Evolutionary conservation across 2,797 vertebrate genomes (phyloP), one percentile per base, ranked within the genome.

Genomic region (Rousettus madagascariensis): DNA sequence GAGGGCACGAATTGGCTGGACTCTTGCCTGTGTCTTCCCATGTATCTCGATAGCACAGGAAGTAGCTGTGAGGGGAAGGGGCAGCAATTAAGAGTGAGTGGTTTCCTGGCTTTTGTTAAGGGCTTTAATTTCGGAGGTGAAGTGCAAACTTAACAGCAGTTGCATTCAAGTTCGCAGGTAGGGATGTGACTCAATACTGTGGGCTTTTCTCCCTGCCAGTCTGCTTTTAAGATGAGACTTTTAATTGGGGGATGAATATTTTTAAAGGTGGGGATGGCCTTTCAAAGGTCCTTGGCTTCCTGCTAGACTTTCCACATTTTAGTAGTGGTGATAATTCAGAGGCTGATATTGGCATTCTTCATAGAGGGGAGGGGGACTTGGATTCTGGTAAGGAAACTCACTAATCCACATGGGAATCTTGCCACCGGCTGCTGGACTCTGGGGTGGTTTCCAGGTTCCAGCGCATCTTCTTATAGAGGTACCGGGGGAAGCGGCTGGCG

Each of bases 381-480:
- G 63, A 57, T 84, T 95, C 61, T 82, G 78, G 51, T 17, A 57
- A 78, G 74, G 87, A 43, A 17, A 90, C 89, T 69, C 85, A 91
- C 82, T 96, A 96, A 55, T 96, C 94, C 91, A 97, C 96, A 8
- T 79, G 77, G 86, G 85, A 19, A 4, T 55, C 53, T 91, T 71
- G 61, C 10, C 55, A 95, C 77, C n/a, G 78, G 98, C 98, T 93
- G 98, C 98, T 98, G 98, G 80, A 98, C 98, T 98, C 79, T 82
- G 88, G 7, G 16, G 20, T 78, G 80, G 77, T 95, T 72, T 98
- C 98, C 88, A 99, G 98, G 5, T 99, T 99, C 99, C 99, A 99
- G 68, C 99, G 99, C 98, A 99, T 99, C 94, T 98, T 98, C 97
- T 99, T 99, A 97, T 98, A 99, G 63, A 99, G 97, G 33, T 98